Base-by-base conservation (phyloP, 2,797 vertebrate species). In the Ciconia nigra region DNA sequence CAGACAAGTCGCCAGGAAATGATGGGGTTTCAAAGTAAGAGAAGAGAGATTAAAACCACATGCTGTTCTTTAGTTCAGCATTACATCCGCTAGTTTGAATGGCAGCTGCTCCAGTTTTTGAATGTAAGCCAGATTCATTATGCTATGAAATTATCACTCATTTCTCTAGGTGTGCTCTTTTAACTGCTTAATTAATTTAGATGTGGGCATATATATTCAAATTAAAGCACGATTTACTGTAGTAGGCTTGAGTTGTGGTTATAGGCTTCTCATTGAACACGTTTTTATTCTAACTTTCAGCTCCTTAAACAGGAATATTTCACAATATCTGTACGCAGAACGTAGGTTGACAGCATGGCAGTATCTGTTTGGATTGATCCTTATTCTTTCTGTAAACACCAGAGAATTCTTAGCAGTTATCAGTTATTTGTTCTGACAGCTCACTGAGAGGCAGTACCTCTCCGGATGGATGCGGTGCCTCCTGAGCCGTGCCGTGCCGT, bases 101-200 rank as follows among this genome's bases (percentile, higher is more conserved):
- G 93, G 91, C 86, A 91, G 94, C 97, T 94, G 94, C 94, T 94
- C 72, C 55, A 5, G 55, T 71, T 70, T 77, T 94, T 97, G 94
- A 96, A 37, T 8, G 52, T 13, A 21, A 93, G 95, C 96, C 97
- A 97, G 93, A 8, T 97, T 90, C 85, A 92, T 96, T 93, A 95
- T 54, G 72, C 91, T 69, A 85, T 73, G 94, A 94, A 97, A 97
- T 98, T 93, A 97, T 90, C 96, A 18, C 96, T 74, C 83, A 13
- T 96, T 98, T 97, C 95, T 93, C 95, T 95, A 86, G 94, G 94
- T 94, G 85, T 95, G 87, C 74, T 92, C 94, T 92, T 96, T 84
- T 96, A 93, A 96, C 93, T 71, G 94, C 91, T 92, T 97, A 95
- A 96, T 98, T 97, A 95, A 96, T 95, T 95, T 94, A 89, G 85